Evolutionary conservation across 1,140 invertebrate species (phyloP), one percentile per base, ranked within the genome.

Genomic region (Pseudomyrmex flavicornis): DNA sequence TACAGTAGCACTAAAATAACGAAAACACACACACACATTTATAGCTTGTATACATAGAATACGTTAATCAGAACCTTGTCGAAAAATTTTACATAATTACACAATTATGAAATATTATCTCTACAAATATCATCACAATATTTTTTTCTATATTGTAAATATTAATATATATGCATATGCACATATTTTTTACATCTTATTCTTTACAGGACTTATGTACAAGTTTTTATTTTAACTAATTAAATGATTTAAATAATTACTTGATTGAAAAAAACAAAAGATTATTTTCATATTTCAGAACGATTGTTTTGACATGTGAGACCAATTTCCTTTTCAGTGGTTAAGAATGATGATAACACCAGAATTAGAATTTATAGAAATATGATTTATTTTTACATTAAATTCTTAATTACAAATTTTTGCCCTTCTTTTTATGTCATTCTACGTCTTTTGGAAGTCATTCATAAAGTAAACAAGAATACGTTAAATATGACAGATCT

Each of bases 321-420:
- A 17, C 46, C 68, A 79, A 80, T 52, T 56, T 63, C 63, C 17
- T 59, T 68, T 26, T 76, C 61, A 58, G 7, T 63, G 73, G 62
- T 63, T 88, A 8, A n/a, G 44, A 79, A 70, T 70, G 52, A 73
- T 48, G 88, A 17, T 85, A 54, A 88, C 77, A 85, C 83, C 76
- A 88, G 69, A 68, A 70, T 90, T 91, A 82, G 86, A 91, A 92
- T 77, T 92, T 92, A 89, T 92, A 92, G 86, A 92, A 92, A 92
- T 91, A 92, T 84, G 66, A 89, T 93, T 93, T 92, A 92, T 93
- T 93, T 80, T 91, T 91, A 91, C 86, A 92, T 89, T 91, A 89
- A 74, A 80, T 58, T 87, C 62, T 92, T 89, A 86, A 83, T 91
- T 93, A 92, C 92, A 93, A 92, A 92, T 87, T 35, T 35, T 89